Conservation (phyloP, 2,888 invertebrate genomes). For the Hydraecia micacea region DNA sequence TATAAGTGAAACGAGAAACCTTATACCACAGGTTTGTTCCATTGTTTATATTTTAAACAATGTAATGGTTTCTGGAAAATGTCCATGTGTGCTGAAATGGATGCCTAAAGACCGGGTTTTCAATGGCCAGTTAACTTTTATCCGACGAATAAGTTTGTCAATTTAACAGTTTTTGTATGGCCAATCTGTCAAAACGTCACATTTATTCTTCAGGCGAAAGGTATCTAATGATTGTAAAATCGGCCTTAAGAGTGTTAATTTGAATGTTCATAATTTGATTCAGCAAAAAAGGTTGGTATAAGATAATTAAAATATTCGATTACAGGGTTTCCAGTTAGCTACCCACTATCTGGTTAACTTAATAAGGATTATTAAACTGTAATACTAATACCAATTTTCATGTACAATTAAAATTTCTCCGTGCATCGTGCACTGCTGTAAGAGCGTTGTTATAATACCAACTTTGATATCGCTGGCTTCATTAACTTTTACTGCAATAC, state of each 20-base stretch:
- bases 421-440: slow-evolving; percentile 5
- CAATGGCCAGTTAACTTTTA: background rate
- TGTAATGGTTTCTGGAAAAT: background rate
- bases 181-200: background rate
- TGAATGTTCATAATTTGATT: background rate
- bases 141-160: background rate
- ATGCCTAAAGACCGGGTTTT: background rate
- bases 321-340: background rate
- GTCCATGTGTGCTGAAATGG: background rate
- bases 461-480: slow-evolving; percentile 30
- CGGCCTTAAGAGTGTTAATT: background rate
- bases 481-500: slow-evolving; percentile 43
- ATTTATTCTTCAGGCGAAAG: background rate
- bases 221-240: background rate
- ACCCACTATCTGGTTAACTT: background rate
- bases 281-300: background rate
- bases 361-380: slow-evolving; percentile 6
- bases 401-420: slow-evolving; percentile 19
- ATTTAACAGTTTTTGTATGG: background rate
- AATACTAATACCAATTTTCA: slow-evolving; percentile 20
- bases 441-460: background rate
- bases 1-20: slow-evolving; percentile 21
- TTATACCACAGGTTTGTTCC: slow-evolving; percentile 11
- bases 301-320: background rate
- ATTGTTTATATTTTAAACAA: slow-evolving; percentile 5